Evolutionary conservation across 2,888 invertebrate species (phyloP).

Genomic region (Chymomyza fuscimana): DNA sequence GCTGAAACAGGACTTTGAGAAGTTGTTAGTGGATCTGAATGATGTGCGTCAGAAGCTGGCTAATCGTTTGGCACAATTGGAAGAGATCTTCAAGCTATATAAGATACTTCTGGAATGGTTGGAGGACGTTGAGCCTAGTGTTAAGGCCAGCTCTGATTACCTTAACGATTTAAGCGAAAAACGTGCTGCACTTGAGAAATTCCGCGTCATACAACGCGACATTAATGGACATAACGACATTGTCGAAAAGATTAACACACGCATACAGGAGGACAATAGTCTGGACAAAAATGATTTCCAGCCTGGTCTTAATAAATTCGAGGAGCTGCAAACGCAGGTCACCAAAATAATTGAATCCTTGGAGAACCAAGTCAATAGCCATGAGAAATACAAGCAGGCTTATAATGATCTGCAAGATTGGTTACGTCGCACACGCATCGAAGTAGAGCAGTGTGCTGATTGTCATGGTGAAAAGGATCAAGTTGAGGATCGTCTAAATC

Average conservation of each 20-base stretch:
- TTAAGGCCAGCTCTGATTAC: slow-evolving; percentile 86
- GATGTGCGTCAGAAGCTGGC: slow-evolving; percentile 88
- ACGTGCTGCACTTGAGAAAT: slow-evolving; percentile 92
- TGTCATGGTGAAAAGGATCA: slow-evolving; percentile 92
- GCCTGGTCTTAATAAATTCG: slow-evolving; percentile 86
- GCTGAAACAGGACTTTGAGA: slow-evolving; percentile 93
- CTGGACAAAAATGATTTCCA: slow-evolving; percentile 86
- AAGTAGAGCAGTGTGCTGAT: slow-evolving; percentile 91
- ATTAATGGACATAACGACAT: slow-evolving; percentile 89
- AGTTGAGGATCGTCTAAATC: slow-evolving; percentile 87
- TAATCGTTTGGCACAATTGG: slow-evolving; percentile 87
- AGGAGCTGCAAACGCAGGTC: slow-evolving; percentile 84
- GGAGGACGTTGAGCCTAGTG: slow-evolving; percentile 91
- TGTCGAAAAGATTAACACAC: slow-evolving; percentile 87
- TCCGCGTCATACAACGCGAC: slow-evolving; percentile 90
- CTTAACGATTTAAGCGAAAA: slow-evolving; percentile 95
- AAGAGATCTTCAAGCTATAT: slow-evolving; percentile 92
- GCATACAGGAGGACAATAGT: slow-evolving; percentile 86
- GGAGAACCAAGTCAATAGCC: slow-evolving; percentile 91
- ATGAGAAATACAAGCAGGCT: slow-evolving; percentile 91
- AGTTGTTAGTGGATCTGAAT: slow-evolving; percentile 89
- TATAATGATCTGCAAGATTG: slow-evolving; percentile 92
- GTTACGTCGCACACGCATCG: slow-evolving; percentile 89
- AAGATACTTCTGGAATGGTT: slow-evolving; percentile 92
- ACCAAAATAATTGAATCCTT: slow-evolving; percentile 86